Percentiles rank a stretch among this genome's conserved stretches.
Evolutionary conservation across 2,113 vertebrate species (phyloP).

Genomic region (Murina feae): DNA sequence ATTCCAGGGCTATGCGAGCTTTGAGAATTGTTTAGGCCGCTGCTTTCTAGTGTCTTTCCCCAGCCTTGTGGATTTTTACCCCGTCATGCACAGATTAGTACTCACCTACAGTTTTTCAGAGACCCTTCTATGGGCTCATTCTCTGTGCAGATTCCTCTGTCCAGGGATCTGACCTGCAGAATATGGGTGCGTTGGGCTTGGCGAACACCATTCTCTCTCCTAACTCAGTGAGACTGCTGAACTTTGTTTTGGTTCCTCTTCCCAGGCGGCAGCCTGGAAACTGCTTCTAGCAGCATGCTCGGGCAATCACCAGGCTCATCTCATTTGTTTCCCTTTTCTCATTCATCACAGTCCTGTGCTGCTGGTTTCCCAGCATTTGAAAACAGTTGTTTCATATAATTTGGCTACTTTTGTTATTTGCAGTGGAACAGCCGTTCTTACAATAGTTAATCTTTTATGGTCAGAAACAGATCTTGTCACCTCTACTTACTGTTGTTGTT

Average conservation of each 20-base stretch:
- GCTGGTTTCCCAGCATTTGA: neutral
- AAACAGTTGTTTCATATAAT: neutral
- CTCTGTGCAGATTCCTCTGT: neutral
- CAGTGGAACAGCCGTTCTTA: neutral
- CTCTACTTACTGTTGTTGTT: neutral
- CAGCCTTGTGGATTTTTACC: neutral
- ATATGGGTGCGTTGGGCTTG: neutral
- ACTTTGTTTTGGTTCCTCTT: neutral
- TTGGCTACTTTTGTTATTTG: constrained; percentile 11
- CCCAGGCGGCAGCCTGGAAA: neutral
- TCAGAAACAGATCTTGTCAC: neutral
- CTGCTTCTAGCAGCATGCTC: neutral
- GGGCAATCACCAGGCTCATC: neutral
- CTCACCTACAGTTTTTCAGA: neutral
- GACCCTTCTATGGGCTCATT: neutral
- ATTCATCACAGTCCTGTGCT: neutral
- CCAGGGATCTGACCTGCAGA: neutral
- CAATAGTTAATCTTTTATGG: neutral
- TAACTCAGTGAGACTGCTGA: neutral
- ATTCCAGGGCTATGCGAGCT: neutral
- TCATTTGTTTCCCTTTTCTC: neutral
- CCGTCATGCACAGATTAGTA: neutral
- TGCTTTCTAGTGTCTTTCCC: neutral
- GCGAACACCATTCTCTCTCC: neutral
- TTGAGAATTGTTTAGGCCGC: neutral